Base-by-base conservation (phyloP, 2,888 invertebrate genomes). In the Melinaea marsaeus region DNA sequence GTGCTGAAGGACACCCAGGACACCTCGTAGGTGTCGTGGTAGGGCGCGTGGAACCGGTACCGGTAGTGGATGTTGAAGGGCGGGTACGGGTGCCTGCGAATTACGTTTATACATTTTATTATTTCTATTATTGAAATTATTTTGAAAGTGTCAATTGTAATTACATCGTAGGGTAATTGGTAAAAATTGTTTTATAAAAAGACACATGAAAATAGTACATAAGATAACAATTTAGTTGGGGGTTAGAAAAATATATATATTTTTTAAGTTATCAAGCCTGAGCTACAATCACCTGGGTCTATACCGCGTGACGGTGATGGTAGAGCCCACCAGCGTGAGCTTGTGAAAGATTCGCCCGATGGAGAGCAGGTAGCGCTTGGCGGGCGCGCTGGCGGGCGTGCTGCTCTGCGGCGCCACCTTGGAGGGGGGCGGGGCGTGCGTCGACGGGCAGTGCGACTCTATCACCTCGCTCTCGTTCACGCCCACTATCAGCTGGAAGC, bases 271-370 rank as follows among this genome's bases (percentile, higher is more conserved):
- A 13, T 48, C 1, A 48, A 51, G 32, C 9, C 3, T 7, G 22
- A 51, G 32, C 7, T 7, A 11, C 32, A 57, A 34, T 66, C 83
- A 96, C 96, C 97, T 95, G n/a, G 98, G 98, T 76, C 97, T 92
- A 81, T 98, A 99, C 79, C 98, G 93, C 0, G 97, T 98, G 6
- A 98, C 98, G 2, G 96, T 96, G 75, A 99, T 98, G n/a, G 95
- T 95, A 66, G 96, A 96, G 32, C 96, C 97, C 58, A 93, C 93
- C 0, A 98, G 87, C 0, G 95, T 94, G 69, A 99, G 94, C 78
- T 95, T 96, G 81, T 99, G 99, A 88, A 98, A 99, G 78, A 99
- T 95, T 69, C 98, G 92, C 2, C 99, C 99, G 74, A 99, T 98
- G 65, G 98, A 98, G 55, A 99, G 90, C 63, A 96, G 91, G 85